Percentiles rank a stretch among this genome's conserved stretches.
Conservation (phyloP, 2,113 vertebrate genomes). For the Misgurnus anguillicaudatus region DNA sequence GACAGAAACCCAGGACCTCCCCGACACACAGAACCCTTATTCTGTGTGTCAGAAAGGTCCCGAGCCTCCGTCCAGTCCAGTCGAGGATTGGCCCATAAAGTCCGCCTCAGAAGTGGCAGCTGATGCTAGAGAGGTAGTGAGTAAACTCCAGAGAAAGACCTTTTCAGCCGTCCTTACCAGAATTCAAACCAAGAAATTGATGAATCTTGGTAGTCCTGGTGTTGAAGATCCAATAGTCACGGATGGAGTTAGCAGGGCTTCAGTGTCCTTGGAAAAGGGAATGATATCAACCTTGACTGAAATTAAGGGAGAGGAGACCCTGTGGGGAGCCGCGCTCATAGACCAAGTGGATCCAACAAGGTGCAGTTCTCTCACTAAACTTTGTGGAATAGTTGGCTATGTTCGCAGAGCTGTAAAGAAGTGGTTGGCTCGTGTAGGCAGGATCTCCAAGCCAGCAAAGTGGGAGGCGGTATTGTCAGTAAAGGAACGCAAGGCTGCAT, state of each 20-base stretch:
- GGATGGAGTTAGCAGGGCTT: too few relatives aligned
- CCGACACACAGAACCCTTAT: too few relatives aligned
- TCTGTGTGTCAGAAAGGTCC: conserved; percentile 13
- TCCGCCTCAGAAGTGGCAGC: conserved; percentile 1
- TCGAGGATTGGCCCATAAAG: conserved; percentile 5
- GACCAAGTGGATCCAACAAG: too few relatives aligned
- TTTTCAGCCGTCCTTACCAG: neutral
- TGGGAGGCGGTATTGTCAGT: conserved; percentile 11
- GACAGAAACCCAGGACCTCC: too few relatives aligned
- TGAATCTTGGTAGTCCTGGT: too few relatives aligned
- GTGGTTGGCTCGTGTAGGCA: neutral
- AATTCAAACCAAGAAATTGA: neutral
- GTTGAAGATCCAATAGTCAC: too few relatives aligned
- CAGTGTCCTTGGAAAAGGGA: too few relatives aligned
- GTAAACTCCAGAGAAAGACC: neutral
- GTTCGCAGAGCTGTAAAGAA: conserved; percentile 1
- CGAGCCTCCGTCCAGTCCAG: neutral
- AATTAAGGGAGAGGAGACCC: too few relatives aligned
- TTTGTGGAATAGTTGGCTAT: too few relatives aligned
- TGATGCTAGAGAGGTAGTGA: neutral
- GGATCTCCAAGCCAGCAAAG: neutral
- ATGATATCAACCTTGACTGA: too few relatives aligned
- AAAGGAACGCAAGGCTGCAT: conserved; percentile 21
- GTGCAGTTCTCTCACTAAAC: too few relatives aligned
- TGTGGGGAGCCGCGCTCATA: too few relatives aligned